These are phyloP conservation scores for Anisognathus igniventris DNA, from an alignment of 2,797 vertebrate species.

Conservation along the genomic window DNA sequence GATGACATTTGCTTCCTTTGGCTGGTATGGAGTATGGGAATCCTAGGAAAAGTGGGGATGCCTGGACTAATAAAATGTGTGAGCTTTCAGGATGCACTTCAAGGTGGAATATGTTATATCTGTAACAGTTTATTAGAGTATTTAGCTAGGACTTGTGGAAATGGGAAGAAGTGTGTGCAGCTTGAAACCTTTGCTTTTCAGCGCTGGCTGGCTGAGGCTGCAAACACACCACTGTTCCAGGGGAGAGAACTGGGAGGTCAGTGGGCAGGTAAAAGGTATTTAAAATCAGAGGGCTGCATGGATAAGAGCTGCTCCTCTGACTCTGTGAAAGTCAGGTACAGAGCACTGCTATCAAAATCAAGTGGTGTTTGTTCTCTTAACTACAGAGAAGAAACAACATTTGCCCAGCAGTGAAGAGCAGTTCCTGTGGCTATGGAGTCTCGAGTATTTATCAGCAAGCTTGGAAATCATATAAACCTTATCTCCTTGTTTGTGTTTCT, in stretches of 20 bases:
- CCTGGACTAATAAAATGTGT: not conserved
- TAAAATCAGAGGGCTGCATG: not conserved
- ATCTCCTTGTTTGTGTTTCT: slow-evolving; percentile 51
- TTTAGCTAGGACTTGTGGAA: not conserved
- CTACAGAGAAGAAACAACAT: slow-evolving; percentile 49
- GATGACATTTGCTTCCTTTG: not conserved
- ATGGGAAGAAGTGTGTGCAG: not conserved
- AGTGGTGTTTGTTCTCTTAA: slow-evolving; percentile 34
- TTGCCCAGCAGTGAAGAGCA: slow-evolving; percentile 21
- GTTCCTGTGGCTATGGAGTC: not conserved
- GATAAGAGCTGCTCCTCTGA: not conserved
- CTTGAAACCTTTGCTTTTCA: not conserved
- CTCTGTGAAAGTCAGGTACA: not conserved
- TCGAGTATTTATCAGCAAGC: not conserved
- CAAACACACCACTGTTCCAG: not conserved
- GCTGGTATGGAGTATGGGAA: not conserved
- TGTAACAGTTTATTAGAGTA: not conserved
- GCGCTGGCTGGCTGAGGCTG: not conserved
- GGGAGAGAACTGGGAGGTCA: not conserved
- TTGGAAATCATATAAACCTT: slow-evolving; percentile 33
- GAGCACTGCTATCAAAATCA: not conserved
- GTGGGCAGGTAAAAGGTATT: slow-evolving; percentile 21
- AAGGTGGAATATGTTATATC: not conserved
- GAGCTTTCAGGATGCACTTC: not conserved
- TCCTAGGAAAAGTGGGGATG: not conserved